Evolutionary conservation across 2,113 vertebrate genomes (phyloP), one percentile per base, ranked within the genome.

Genomic region (Sebastes schlegelii): DNA sequence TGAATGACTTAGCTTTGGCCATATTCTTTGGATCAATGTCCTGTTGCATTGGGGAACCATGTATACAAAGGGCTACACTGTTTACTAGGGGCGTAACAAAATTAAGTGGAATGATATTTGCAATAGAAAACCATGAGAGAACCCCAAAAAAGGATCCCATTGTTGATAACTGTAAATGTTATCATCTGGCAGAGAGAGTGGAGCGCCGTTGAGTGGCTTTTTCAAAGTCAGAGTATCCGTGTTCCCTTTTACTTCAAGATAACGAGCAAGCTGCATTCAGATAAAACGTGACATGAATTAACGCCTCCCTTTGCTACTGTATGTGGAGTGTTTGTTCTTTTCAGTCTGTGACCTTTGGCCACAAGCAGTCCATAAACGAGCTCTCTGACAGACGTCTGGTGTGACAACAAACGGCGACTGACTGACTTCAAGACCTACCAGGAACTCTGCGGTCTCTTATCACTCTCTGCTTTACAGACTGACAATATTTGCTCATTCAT

Each of bases 131-230:
- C 49, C 16, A 0, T 5, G 9, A 23, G 21, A 46, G 55, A 48
- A 10, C 17, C n/a, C 58, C 7, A 48, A 76, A n/a, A 77, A 16
- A n/a, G 13, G 34, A 74, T 40, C 55, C 4, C 8, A 51, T 64
- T 57, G 19, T 80, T 23, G 49, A 17, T 76, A 34, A 40, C 14
- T 19, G 10, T 70, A n/a, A 81, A 70, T 79, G 52, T 74, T 70
- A 71, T 82, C 74, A 42, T 42, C 57, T 21, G 10, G 26, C 48
- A 72, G 26, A 55, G 65, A 54, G 61, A 82, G 17, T 16, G 21
- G 16, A 63, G 40, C 45, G 13, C 19, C 0, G 10, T 40, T 42
- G 12, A 65, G 2, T 49, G 40, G 19, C 16, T 64, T 51, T 77
- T 49, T 19, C 19, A 46, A 19, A 58, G 51, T 52, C 42, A 34